These are phyloP conservation scores for Eueremaeus valkanovi DNA, from an alignment of 2,888 invertebrate species.

Conservation along the genomic window DNA sequence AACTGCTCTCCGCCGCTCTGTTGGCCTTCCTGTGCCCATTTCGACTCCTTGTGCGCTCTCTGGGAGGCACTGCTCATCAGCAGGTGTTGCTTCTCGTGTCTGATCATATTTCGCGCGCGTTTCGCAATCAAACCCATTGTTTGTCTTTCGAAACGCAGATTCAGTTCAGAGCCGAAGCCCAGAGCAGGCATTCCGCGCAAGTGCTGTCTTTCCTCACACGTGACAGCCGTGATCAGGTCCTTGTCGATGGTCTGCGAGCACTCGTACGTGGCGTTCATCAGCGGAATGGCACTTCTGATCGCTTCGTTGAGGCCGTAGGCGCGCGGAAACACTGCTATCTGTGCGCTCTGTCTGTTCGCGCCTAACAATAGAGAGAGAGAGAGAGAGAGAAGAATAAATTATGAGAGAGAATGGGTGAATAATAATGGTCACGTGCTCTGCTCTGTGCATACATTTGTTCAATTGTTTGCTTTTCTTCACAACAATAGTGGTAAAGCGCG, in stretches of 20 bases:
- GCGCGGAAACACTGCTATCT: slow-evolving; percentile 31
- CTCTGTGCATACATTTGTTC: slow-evolving; percentile 25
- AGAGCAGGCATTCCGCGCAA: slow-evolving; percentile 26
- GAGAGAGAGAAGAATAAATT: too few relatives aligned
- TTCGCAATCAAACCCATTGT: not conserved
- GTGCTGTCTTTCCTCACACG: slow-evolving; percentile 34
- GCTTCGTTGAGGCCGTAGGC: slow-evolving; percentile 6
- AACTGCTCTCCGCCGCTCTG: too few relatives aligned
- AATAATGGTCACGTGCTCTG: not conserved
- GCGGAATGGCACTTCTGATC: not conserved
- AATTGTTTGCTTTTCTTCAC: slow-evolving; percentile 21
- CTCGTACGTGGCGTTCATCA: slow-evolving; percentile 31
- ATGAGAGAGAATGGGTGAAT: not conserved
- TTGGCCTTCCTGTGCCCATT: too few relatives aligned
- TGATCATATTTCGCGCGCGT: not conserved
- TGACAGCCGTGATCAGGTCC: slow-evolving; percentile 30
- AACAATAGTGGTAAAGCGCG: not conserved
- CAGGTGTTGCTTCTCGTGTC: not conserved
- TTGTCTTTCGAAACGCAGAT: not conserved
- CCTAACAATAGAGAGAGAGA: too few relatives aligned
- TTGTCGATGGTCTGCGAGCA: slow-evolving; percentile 39
- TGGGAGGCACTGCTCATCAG: not conserved
- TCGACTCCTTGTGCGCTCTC: too few relatives aligned
- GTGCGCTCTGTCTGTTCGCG: slow-evolving; percentile 1
- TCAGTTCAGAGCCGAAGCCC: slow-evolving; percentile 12